These are phyloP conservation scores for Eulemur coronatus DNA, from an alignment of 2,797 vertebrate species.

Conservation along the genomic window DNA sequence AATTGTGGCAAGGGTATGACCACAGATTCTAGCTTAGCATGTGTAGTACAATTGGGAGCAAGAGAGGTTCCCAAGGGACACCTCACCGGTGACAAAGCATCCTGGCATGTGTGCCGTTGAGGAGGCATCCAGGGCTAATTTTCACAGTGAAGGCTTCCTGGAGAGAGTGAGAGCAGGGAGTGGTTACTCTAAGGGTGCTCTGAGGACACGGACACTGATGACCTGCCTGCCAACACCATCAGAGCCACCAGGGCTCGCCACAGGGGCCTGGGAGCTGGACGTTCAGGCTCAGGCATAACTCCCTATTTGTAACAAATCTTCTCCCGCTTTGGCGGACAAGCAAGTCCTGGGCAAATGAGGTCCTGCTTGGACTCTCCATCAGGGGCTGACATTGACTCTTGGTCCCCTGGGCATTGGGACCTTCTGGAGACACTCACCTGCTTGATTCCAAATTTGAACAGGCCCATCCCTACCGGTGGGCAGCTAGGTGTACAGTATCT, in stretches of 20 bases:
- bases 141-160: background rate
- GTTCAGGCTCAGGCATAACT: background rate
- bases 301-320: background rate
- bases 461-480: no score
- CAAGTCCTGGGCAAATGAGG: background rate
- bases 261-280: background rate
- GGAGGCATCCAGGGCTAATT: background rate
- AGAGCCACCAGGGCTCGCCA: background rate
- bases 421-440: background rate
- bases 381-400: background rate
- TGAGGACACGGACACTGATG: background rate
- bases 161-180: background rate
- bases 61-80: background rate
- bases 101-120: background rate
- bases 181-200: no score
- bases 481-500: background rate
- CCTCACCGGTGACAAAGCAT: background rate
- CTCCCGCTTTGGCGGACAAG: background rate
- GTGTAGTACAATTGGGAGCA: background rate
- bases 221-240: background rate
- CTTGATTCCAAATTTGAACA: background rate
- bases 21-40: background rate
- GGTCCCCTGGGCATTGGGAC: background rate
- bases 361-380: background rate
- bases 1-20: background rate